Conservation (phyloP, 2,113 vertebrate species). For the Nymphicus hollandicus region DNA sequence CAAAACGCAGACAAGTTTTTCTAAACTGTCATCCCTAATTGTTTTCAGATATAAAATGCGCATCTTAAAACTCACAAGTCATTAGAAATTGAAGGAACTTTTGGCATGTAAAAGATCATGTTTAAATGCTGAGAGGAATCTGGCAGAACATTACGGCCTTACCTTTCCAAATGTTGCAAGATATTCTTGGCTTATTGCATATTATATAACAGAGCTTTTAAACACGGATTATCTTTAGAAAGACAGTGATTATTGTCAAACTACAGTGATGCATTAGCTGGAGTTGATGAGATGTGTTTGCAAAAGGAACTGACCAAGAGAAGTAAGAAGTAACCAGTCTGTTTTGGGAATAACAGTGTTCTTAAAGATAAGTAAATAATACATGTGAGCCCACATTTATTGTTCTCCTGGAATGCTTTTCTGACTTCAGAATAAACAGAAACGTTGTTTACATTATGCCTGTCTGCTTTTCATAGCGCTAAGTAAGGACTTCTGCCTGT, state of each 20-base stretch:
- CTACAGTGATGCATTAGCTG: constrained; percentile 50
- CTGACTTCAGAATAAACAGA: constrained; percentile 40
- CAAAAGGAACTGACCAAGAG: neutral
- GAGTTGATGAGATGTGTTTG: constrained; percentile 25
- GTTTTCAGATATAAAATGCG: constrained; percentile 13
- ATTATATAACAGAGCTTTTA: constrained; percentile 51
- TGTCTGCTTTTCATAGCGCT: neutral
- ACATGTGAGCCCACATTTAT: neutral
- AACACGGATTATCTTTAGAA: constrained; percentile 51
- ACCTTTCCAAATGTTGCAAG: constrained; percentile 67
- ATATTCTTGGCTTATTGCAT: constrained; percentile 50
- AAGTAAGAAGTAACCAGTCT: neutral
- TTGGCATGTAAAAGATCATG: constrained; percentile 37
- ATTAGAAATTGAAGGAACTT: constrained; percentile 38
- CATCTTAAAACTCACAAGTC: neutral
- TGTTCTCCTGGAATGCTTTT: constrained; percentile 27
- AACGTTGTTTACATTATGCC: neutral
- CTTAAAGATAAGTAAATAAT: constrained; percentile 19
- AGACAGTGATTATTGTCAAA: constrained; percentile 37
- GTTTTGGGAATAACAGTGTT: neutral
- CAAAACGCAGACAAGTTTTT: neutral
- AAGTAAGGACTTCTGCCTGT: constrained; percentile 3
- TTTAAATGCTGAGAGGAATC: constrained; percentile 45
- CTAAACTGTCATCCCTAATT: neutral
- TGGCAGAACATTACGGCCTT: constrained; percentile 56